Evolutionary conservation across 2,888 invertebrate species (phyloP).

Genomic region (Phalera bucephala): DNA sequence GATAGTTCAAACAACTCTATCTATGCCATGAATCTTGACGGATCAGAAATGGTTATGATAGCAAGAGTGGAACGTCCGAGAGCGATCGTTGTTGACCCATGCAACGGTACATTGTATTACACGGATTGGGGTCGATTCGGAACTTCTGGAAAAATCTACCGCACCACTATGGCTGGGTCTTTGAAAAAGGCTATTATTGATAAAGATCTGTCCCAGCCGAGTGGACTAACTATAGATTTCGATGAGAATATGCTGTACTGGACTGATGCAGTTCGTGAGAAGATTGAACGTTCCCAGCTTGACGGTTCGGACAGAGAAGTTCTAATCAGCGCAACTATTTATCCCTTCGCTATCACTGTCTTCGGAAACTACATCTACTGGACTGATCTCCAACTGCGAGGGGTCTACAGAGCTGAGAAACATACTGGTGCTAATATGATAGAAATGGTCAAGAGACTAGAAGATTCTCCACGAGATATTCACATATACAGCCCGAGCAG

Average conservation of each 20-base stretch:
- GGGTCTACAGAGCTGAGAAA: constrained; percentile 98
- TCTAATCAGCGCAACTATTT: constrained; percentile 94
- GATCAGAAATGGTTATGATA: constrained; percentile 94
- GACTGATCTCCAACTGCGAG: constrained; percentile 96
- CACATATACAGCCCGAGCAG: constrained; percentile 91
- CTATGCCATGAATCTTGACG: constrained; percentile 96
- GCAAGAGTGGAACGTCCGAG: constrained; percentile 96
- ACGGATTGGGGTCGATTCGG: constrained; percentile 98
- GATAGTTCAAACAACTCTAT: constrained; percentile 97
- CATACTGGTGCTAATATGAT: constrained; percentile 97
- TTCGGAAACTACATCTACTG: constrained; percentile 96
- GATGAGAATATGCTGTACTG: constrained; percentile 96
- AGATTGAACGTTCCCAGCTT: constrained; percentile 95
- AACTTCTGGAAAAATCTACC: constrained; percentile 95
- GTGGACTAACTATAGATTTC: constrained; percentile 97
- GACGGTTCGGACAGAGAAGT: constrained; percentile 94
- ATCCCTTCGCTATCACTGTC: constrained; percentile 97
- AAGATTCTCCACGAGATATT: constrained; percentile 96
- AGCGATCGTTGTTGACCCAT: constrained; percentile 98
- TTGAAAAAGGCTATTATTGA: constrained; percentile 94
- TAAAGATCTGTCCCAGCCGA: constrained; percentile 96
- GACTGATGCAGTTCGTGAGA: constrained; percentile 98
- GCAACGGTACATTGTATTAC: constrained; percentile 96
- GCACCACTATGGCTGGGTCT: constrained; percentile 98
- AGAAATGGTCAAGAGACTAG: constrained; percentile 95